phyloP scores from a whole-genome alignment of 2,113 vertebrate genomes.

The Zosterops borbonicus region DNA sequence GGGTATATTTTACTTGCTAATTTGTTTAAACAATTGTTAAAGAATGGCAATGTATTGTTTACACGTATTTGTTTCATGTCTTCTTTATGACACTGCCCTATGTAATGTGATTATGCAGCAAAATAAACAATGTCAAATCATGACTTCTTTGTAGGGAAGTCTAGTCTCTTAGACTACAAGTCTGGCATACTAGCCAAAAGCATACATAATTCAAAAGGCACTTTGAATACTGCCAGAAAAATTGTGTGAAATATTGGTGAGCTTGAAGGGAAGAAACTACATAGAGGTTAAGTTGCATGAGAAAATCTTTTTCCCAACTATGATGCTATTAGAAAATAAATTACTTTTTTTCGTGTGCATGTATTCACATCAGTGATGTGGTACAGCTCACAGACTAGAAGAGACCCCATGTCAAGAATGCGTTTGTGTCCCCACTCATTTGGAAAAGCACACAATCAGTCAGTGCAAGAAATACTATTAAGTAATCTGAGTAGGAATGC shows the following conservation, averaged over 20 bases:
- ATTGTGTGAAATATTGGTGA: not conserved
- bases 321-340: not conserved
- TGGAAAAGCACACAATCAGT: not conserved
- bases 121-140: slow-evolving; percentile 32
- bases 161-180: slow-evolving; percentile 21
- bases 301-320: not conserved
- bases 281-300: not conserved
- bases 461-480: not conserved
- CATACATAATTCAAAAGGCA: slow-evolving; percentile 52
- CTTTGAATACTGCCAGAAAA: slow-evolving; percentile 24
- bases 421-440: not conserved
- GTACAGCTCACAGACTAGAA: not conserved
- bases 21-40: not conserved
- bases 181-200: slow-evolving; percentile 32
- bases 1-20: not conserved
- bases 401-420: not conserved
- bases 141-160: not conserved
- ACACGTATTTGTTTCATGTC: not conserved
- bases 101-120: slow-evolving; percentile 16
- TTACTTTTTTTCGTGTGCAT: not conserved
- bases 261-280: not conserved
- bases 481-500: not conserved
- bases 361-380: not conserved
- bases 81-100: not conserved
- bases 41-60: not conserved